Percentiles rank a stretch among this genome's conserved stretches.
Evolutionary conservation across 1,140 invertebrate genomes (phyloP).

Genomic region (Microplitis demolitor): DNA sequence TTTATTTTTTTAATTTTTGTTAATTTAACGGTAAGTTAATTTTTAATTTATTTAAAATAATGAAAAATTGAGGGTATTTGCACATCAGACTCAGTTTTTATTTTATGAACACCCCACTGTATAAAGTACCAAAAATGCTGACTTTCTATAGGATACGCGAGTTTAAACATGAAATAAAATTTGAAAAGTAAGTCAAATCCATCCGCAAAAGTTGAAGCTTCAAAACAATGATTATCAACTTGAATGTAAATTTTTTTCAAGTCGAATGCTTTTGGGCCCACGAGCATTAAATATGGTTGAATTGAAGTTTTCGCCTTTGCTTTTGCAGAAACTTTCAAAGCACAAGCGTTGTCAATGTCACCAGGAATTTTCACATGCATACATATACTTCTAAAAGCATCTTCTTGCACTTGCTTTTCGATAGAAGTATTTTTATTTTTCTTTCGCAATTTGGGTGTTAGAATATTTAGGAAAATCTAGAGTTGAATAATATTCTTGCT

Average conservation of each 20-base stretch:
- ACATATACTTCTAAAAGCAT: background rate
- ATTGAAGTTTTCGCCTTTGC: background rate
- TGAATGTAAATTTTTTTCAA: constrained; percentile 16
- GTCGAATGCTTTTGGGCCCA: constrained; percentile 8
- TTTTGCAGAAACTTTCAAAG: background rate
- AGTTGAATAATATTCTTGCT: background rate
- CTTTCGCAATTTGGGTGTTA: background rate
- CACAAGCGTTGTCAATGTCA: background rate
- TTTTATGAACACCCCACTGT: constrained; percentile 14
- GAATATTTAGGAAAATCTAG: background rate
- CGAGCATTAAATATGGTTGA: constrained; percentile 23
- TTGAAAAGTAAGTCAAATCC: constrained; percentile 23
- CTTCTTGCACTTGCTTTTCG: background rate
- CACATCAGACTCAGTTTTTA: constrained; percentile 12
- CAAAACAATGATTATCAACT: constrained; percentile 7
- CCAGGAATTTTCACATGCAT: background rate
- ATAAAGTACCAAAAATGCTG: constrained; percentile 23
- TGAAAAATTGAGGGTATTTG: constrained; percentile 3
- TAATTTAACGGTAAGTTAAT: background rate
- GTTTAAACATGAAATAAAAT: constrained; percentile 11
- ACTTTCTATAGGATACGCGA: constrained; percentile 16
- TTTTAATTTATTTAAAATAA: constrained; percentile 11
- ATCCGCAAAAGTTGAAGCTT: background rate
- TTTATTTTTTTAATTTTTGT: background rate
- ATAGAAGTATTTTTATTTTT: background rate